phyloP scores from a whole-genome alignment of 1,140 invertebrate species.

The Gerris buenoi region DNA sequence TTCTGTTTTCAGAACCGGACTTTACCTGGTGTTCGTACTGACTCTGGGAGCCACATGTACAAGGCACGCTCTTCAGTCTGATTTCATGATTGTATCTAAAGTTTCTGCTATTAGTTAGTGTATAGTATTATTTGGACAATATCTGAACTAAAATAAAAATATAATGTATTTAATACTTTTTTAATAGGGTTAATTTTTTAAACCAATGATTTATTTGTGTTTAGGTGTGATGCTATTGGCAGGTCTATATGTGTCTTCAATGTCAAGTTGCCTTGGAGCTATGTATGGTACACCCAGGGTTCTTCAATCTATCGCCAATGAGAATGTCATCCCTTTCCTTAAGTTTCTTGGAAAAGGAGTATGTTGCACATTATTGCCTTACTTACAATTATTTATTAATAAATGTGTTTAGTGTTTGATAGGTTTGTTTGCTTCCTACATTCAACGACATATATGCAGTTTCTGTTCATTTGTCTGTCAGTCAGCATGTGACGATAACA shows the following conservation, averaged over 20 bases:
- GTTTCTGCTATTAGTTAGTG: constrained; percentile 54
- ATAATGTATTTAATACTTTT: no score
- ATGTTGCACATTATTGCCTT: no score
- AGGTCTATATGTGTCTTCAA: constrained; percentile 86
- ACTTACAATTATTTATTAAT: no score
- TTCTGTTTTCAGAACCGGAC: constrained; percentile 68
- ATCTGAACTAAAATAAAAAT: no score
- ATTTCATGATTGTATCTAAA: constrained; percentile 83
- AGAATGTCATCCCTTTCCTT: constrained; percentile 85
- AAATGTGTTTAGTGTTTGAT: no score
- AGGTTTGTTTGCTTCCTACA: no score
- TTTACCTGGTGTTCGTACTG: constrained; percentile 78
- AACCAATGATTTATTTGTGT: no score
- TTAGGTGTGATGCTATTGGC: constrained; percentile 62
- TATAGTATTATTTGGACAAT: no score
- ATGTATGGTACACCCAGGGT: constrained; percentile 91
- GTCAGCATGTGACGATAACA: no score
- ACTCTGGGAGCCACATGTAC: constrained; percentile 78
- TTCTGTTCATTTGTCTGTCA: no score
- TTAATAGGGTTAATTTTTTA: no score
- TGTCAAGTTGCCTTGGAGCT: constrained; percentile 84
- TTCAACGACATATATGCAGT: no score
- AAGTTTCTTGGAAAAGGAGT: constrained; percentile 74
- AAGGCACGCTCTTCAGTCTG: constrained; percentile 49
- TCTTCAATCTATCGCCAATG: constrained; percentile 84